Evolutionary conservation across 2,113 vertebrate species (phyloP).

Genomic region (Megaceryle maxima): DNA sequence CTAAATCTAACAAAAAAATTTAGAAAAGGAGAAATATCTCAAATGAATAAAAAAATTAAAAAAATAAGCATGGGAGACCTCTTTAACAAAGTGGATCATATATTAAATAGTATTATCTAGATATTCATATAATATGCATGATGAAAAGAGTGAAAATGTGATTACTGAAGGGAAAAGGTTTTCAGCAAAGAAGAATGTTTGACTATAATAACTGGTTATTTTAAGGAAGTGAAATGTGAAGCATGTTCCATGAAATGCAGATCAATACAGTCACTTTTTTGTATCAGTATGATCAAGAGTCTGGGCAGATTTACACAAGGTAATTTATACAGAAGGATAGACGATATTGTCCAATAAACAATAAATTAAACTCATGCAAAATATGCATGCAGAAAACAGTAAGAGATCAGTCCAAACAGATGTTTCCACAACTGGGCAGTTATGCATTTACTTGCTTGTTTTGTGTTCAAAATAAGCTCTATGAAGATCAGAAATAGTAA

Average conservation of each 20-base stretch:
- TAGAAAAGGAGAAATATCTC: background rate
- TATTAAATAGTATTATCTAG: background rate
- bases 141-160: background rate
- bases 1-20: background rate
- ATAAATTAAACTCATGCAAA: background rate
- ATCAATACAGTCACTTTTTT: background rate
- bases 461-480: background rate
- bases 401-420: background rate
- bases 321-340: background rate
- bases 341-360: background rate
- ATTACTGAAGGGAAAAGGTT: background rate
- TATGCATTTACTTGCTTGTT: background rate
- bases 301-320: background rate
- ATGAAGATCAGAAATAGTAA: background rate
- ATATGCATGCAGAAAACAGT: background rate
- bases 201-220: background rate
- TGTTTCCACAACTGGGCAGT: background rate
- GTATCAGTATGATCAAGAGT: background rate
- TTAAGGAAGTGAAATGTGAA: background rate
- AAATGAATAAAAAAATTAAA: background rate
- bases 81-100: background rate
- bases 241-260: background rate
- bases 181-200: background rate
- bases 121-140: background rate
- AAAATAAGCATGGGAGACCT: background rate